phyloP scores from a whole-genome alignment of 23 tunicate species.

The Styela clava region DNA sequence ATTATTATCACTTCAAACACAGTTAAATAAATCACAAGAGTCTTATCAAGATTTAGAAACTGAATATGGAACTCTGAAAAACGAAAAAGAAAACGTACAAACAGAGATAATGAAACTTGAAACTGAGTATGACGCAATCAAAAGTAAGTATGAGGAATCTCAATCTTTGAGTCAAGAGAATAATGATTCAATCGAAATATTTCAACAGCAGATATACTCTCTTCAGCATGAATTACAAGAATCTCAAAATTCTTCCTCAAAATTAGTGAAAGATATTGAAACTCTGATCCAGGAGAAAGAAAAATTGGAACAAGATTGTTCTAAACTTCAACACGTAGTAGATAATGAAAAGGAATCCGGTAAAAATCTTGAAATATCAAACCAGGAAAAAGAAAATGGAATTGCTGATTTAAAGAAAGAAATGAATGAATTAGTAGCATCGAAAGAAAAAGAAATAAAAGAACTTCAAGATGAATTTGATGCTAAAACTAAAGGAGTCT shows the following conservation, averaged over 20 bases:
- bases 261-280: neutral
- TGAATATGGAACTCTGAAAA: neutral
- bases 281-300: conserved; percentile 12
- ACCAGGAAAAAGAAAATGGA: neutral
- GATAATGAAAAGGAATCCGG: neutral
- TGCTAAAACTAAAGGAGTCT: neutral
- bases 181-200: neutral
- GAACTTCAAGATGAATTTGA: neutral
- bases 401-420: neutral
- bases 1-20: neutral
- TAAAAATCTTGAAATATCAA: neutral
- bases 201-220: neutral
- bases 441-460: neutral
- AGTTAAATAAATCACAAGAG: neutral
- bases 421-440: neutral
- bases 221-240: neutral
- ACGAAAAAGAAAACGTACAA: neutral
- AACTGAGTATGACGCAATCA: neutral
- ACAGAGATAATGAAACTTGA: neutral
- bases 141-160: neutral
- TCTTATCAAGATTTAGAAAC: neutral
- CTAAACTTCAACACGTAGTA: neutral
- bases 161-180: neutral
- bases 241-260: neutral
- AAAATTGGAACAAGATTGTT: neutral